phyloP scores from a whole-genome alignment of 2,888 invertebrate species.

The Meta bourneti region DNA sequence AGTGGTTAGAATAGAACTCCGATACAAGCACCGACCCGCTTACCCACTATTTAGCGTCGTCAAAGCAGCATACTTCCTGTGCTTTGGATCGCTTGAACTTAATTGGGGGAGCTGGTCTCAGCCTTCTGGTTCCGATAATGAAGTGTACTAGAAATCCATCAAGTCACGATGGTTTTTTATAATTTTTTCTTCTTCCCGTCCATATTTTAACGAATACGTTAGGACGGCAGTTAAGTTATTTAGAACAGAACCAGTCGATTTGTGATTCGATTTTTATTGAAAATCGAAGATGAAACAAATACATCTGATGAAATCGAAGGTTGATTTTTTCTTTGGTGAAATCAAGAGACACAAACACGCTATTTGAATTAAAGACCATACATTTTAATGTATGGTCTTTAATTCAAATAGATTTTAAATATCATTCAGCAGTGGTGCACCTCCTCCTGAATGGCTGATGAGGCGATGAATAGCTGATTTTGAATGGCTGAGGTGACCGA shows the following conservation, averaged over 20 bases:
- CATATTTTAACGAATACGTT: constrained; percentile 9
- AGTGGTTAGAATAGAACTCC: constrained; percentile 7
- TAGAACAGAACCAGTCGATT: neutral
- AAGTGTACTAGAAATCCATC: neutral
- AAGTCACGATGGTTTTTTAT: constrained; percentile 7
- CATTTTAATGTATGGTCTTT: too few species aligned
- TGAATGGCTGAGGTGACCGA: too few species aligned
- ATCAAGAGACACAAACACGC: too few species aligned
- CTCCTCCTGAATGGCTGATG: too few species aligned
- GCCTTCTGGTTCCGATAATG: constrained; percentile 42
- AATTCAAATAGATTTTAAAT: too few species aligned
- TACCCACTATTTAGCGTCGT: constrained; percentile 67
- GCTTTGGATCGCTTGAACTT: constrained; percentile 30
- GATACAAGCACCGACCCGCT: constrained; percentile 59
- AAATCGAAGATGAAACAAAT: too few species aligned
- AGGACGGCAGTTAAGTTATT: neutral
- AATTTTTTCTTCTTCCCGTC: neutral
- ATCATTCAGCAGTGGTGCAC: too few species aligned
- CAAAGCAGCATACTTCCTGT: constrained; percentile 69
- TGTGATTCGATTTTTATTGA: too few species aligned
- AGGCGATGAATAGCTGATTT: too few species aligned
- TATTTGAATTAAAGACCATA: too few species aligned
- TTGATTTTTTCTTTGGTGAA: too few species aligned
- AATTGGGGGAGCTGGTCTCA: constrained; percentile 19
- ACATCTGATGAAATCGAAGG: too few species aligned